Evolutionary conservation across 1,140 invertebrate species (phyloP).

Genomic region (Trialeurodes vaporariorum): DNA sequence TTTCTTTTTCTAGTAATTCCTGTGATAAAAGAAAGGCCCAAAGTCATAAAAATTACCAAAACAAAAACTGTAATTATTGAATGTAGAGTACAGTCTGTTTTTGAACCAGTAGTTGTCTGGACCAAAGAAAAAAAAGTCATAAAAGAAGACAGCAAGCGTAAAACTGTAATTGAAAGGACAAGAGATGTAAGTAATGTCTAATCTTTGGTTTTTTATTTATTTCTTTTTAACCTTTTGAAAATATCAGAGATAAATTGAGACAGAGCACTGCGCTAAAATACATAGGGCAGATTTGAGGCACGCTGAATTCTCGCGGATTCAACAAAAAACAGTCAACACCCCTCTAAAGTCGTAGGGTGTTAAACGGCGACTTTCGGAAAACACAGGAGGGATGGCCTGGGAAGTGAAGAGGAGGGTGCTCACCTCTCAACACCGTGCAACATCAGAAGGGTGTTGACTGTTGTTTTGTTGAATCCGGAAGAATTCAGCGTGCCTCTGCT

Average conservation of each 20-base stretch:
- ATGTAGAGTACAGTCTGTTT: conserved; percentile 76
- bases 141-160: conserved; percentile 58
- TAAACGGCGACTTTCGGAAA: no score
- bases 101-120: conserved; percentile 79
- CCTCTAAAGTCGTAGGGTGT: no score
- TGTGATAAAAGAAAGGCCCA: conserved; percentile 84
- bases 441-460: no score
- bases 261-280: background rate
- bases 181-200: conserved; percentile 47
- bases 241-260: no score
- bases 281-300: no score
- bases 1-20: conserved; percentile 61
- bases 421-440: no score
- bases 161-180: conserved; percentile 59
- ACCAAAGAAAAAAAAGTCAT: conserved; percentile 71
- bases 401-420: background rate
- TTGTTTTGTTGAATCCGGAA: no score
- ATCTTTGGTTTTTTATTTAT: background rate
- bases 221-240: no score
- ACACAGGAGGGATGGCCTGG: no score
- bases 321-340: no score
- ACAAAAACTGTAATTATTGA: conserved; percentile 83
- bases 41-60: conserved; percentile 77
- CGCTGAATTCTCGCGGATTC: no score
- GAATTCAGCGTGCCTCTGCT: no score